These are phyloP conservation scores for Hiodon tergisus DNA, from an alignment of 2,113 vertebrate species.

Conservation along the genomic window DNA sequence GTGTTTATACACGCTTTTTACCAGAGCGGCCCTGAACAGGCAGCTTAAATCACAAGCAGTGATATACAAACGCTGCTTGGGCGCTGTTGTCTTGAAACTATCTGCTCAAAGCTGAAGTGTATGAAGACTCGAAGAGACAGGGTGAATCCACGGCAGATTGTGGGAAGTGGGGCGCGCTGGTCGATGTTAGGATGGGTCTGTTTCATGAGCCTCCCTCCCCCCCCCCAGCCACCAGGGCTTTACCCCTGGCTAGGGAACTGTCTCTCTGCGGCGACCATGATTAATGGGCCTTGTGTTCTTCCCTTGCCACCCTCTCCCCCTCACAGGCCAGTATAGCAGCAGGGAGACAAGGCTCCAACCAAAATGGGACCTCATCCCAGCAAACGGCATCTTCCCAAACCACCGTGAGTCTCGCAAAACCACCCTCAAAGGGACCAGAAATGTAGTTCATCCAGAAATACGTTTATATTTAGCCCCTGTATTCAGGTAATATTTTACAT, in stretches of 20 bases:
- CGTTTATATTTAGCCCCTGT: neutral
- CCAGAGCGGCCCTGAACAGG: no score
- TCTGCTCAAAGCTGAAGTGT: no score
- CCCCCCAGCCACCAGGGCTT: neutral
- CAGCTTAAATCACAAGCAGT: no score
- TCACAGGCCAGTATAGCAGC: slow-evolving; percentile 82
- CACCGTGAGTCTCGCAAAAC: slow-evolving; percentile 65
- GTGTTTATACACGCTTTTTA: no score
- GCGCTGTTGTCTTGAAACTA: no score
- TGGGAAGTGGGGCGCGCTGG: no score
- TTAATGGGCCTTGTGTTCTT: neutral
- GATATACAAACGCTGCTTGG: no score
- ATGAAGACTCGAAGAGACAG: no score
- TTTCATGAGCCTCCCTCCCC: neutral
- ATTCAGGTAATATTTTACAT: no score
- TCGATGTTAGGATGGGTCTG: no score
- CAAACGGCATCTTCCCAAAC: slow-evolving; percentile 69
- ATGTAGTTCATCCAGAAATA: neutral
- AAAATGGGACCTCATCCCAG: slow-evolving; percentile 65
- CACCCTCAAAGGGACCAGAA: neutral
- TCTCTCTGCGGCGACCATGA: neutral
- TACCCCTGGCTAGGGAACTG: neutral
- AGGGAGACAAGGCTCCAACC: slow-evolving; percentile 71
- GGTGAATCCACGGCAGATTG: no score
- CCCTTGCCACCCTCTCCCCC: neutral